Base-by-base conservation (phyloP, 2,113 vertebrate species). In the Myanophis thanlyinensis region DNA sequence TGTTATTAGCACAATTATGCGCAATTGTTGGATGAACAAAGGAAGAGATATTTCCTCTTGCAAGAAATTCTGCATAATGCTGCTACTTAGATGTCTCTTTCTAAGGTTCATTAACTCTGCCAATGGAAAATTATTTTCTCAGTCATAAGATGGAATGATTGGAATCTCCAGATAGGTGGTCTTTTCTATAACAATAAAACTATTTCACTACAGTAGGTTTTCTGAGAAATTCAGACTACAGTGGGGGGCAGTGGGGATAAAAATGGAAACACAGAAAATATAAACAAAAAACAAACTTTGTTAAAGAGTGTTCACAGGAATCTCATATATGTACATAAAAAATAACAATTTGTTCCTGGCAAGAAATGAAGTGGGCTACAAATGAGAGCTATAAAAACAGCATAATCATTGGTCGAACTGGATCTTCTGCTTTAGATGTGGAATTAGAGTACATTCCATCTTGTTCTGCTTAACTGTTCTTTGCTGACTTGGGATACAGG, bases 321-420 rank as follows among this genome's bases (percentile, higher is more conserved):
- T 84, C 40, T 35, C 27, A n/a, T 46, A 54, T 47, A 54, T 92
- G 25, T 22, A 56, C 46, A 88, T 40, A 88, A 13, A 92, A 92
- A 80, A n/a, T 30, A 89, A 54, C 49, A 88, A 88, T 46, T 87
- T 80, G 87, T 40, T 92, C 22, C 87, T 92, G 59, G 62, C 44
- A 89, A 48, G 59, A 89, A 44, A 88, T 22, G 44, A 23, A 44
- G 15, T 44, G n/a, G 7, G 40, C 48, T 92, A 67, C 35, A 62
- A 87, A 51, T 51, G 85, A 88, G 25, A 44, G 54, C 11, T 91
- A 88, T 88, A 73, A 53, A 47, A 88, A 53, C 35, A 80, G 80
- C 90, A 92, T 96, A 97, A 97, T 97, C 96, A 96, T 85, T 92
- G 93, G 91, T 88, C 51, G 87, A 90, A 95, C 94, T 95, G 91